A percentile compares a stretch with the other conserved stretches of the same genome.
Conservation (phyloP, 2,113 vertebrate species). For the Australoheros scitulus region DNA sequence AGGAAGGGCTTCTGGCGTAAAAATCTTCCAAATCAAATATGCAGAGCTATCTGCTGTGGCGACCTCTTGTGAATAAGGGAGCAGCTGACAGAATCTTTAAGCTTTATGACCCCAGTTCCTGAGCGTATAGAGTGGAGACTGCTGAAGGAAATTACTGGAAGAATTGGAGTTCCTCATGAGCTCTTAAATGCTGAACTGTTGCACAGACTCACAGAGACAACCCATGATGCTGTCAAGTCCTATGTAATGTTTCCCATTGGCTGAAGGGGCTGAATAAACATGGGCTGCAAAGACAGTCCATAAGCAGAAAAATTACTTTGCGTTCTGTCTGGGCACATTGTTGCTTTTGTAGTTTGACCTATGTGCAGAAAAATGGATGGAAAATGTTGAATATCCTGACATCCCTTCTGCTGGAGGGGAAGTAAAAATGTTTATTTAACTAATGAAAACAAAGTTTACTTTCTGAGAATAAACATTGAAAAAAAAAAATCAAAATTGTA, state of each 20-base stretch:
- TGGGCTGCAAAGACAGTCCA: neutral
- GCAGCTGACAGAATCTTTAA: neutral
- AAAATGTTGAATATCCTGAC: neutral
- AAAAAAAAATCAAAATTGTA: neutral
- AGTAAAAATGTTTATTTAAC: neutral
- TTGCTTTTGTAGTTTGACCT: neutral
- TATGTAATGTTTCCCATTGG: neutral
- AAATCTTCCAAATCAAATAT: neutral
- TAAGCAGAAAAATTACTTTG: neutral
- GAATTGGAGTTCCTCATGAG: neutral
- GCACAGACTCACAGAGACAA: neutral
- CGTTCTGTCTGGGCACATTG: neutral
- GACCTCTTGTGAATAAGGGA: neutral
- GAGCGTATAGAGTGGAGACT: neutral
- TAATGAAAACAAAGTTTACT: neutral
- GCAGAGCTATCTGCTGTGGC: neutral
- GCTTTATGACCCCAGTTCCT: neutral
- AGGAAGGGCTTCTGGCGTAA: neutral
- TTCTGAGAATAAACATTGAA: neutral
- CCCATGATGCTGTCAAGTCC: neutral
- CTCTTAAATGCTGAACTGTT: neutral
- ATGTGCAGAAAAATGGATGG: neutral
- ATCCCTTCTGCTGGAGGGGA: neutral
- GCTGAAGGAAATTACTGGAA: neutral
- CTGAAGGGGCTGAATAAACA: neutral